phyloP scores from a whole-genome alignment of 1,140 invertebrate species.

The Trinorchestia longiramus region DNA sequence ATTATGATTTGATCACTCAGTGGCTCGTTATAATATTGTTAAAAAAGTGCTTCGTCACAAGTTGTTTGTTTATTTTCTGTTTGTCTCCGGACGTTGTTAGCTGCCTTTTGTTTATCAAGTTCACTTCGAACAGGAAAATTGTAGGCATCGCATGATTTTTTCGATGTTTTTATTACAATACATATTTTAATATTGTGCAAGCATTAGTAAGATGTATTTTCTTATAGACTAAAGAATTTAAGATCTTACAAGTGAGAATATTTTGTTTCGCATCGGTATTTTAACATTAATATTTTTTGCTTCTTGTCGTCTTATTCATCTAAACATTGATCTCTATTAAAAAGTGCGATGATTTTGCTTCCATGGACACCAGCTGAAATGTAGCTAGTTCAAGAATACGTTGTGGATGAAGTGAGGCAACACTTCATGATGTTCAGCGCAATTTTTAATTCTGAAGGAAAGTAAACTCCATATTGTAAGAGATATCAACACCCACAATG shows the following conservation, averaged over 20 bases:
- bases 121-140: neutral
- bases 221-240: neutral
- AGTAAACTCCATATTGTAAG: neutral
- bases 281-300: no score
- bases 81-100: neutral
- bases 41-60: neutral
- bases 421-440: neutral
- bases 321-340: neutral
- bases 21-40: neutral
- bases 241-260: neutral
- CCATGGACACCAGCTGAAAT: neutral
- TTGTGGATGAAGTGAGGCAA: neutral
- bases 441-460: neutral
- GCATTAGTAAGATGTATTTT: neutral
- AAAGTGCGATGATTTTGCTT: neutral
- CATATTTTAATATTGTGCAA: neutral
- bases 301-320: neutral
- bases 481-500: neutral
- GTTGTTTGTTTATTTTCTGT: neutral
- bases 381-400: neutral
- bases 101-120: neutral
- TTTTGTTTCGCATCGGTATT: neutral
- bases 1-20: neutral
- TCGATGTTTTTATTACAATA: neutral
- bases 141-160: neutral